Conservation (phyloP, 2,797 vertebrate species). For the Phalloptychus januarius region DNA sequence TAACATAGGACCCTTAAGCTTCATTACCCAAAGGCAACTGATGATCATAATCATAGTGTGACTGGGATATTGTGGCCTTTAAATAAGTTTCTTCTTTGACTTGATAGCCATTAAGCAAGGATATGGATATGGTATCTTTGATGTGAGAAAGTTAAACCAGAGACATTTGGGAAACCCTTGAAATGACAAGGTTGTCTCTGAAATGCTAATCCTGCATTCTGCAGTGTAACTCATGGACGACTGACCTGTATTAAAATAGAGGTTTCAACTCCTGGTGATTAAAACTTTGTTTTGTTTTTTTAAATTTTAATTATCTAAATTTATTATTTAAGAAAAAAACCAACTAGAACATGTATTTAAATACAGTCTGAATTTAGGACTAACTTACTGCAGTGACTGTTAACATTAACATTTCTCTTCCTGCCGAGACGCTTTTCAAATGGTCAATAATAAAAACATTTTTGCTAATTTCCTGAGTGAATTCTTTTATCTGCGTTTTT, state of each 20-base stretch:
- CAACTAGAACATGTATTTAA: background rate
- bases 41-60: background rate
- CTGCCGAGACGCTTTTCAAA: background rate
- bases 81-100: background rate
- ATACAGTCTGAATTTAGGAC: background rate
- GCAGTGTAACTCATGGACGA: background rate
- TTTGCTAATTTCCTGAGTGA: background rate
- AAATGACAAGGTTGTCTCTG: background rate
- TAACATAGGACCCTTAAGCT: background rate
- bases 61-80: background rate
- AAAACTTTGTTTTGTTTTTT: background rate
- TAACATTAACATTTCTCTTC: background rate
- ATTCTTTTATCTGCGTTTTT: conserved; percentile 5
- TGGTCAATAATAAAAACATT: background rate
- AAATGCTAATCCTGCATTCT: background rate
- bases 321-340: background rate
- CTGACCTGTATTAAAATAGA: background rate
- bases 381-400: background rate
- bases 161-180: background rate
- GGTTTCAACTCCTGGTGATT: background rate
- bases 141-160: background rate
- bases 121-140: background rate
- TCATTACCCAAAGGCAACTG: background rate
- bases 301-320: background rate
- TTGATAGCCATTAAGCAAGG: background rate